A percentile compares a stretch with the other conserved stretches of the same genome.
These are phyloP conservation scores for Drosophila testacea DNA, from an alignment of 2,888 invertebrate genomes.

Conservation along the genomic window DNA sequence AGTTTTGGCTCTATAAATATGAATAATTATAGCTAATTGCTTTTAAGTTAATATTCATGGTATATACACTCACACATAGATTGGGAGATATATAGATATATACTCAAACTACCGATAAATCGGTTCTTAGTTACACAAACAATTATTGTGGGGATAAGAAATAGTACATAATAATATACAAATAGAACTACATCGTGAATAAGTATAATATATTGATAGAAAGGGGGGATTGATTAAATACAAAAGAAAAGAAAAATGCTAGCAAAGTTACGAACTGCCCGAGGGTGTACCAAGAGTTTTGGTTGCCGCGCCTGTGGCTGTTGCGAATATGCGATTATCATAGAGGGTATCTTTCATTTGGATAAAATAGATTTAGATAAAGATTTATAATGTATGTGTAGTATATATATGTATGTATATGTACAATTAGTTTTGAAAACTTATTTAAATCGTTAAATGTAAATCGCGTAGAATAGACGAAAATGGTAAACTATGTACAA, in stretches of 20 bases:
- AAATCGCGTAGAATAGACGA: conserved; percentile 57
- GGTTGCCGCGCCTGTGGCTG: conserved; percentile 20
- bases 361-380: conserved; percentile 28
- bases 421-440: conserved; percentile 77
- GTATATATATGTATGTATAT: conserved; percentile 57
- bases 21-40: conserved; percentile 78
- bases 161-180: conserved; percentile 49
- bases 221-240: conserved; percentile 39
- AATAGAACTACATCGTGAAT: conserved; percentile 39
- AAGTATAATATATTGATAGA: conserved; percentile 42
- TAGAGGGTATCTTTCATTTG: conserved; percentile 49
- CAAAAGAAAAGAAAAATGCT: conserved; percentile 49
- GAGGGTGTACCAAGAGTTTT: conserved; percentile 31
- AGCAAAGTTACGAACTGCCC: conserved; percentile 40
- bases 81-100: conserved; percentile 40
- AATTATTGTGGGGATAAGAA: conserved; percentile 45
- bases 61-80: conserved; percentile 62
- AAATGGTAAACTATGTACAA: conserved; percentile 53
- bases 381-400: conserved; percentile 19
- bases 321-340: conserved; percentile 40
- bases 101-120: conserved; percentile 35
- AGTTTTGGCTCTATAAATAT: conserved; percentile 79
- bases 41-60: conserved; percentile 78
- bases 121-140: conserved; percentile 59
- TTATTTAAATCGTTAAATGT: conserved; percentile 61